Evolutionary conservation across 2,797 vertebrate species (phyloP).

Genomic region (Eulemur coronatus): DNA sequence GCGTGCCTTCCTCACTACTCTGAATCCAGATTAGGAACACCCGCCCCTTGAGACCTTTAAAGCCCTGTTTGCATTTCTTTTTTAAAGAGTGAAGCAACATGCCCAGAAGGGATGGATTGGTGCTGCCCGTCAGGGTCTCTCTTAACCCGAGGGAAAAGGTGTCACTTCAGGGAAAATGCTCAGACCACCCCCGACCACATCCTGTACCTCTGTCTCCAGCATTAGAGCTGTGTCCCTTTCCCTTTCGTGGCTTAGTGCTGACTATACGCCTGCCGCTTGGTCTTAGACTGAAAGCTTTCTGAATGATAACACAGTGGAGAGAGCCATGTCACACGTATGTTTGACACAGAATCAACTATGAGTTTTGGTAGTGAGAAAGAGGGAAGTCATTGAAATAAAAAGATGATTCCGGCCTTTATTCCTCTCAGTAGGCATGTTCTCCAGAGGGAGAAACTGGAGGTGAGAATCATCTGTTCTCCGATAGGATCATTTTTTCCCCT

Average conservation of each 20-base stretch:
- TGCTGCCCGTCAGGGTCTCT: neutral
- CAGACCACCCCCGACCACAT: neutral
- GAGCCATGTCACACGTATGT: neutral
- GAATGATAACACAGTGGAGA: neutral
- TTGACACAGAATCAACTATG: neutral
- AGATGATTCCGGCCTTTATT: neutral
- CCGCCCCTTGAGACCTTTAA: neutral
- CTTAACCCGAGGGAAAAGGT: neutral
- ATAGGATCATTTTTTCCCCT: too few relatives aligned
- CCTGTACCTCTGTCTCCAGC: neutral
- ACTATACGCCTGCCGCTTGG: neutral
- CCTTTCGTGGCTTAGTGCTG: neutral
- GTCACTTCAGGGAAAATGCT: neutral
- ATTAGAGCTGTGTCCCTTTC: neutral
- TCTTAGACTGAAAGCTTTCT: neutral
- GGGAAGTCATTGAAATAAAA: neutral
- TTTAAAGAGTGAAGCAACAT: neutral
- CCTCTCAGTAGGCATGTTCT: neutral
- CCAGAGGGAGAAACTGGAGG: neutral
- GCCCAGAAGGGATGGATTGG: neutral
- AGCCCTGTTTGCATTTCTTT: neutral
- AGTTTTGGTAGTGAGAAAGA: neutral
- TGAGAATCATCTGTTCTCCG: neutral
- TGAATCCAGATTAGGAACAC: neutral
- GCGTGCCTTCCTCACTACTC: neutral